Base-by-base conservation (phyloP, 37 sponge, comb jelly and placozoan genomes). In the Petrosia ficiformis region DNA sequence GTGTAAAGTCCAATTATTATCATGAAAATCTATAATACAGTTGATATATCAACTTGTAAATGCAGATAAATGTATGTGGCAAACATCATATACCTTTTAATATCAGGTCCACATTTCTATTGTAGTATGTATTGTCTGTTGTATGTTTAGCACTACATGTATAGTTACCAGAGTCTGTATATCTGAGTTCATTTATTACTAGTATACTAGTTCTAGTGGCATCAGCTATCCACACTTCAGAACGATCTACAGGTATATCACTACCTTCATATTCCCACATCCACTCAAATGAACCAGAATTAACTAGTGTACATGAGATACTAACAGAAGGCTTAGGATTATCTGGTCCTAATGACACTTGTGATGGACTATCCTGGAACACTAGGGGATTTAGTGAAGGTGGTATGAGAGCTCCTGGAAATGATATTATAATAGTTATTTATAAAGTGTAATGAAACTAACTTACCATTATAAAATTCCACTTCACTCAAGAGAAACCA, bases 401-500 rank as follows among this genome's bases (percentile, higher is more conserved):
- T 19, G 54, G 54, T 48, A 48, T 14, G 14, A 48, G 54, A 48
- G 54, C 14, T 19, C 14, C 54, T 48, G 54, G 8, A 19, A 48
- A 48, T 48, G 14, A 48, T 48, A 48, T 19, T 48, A 48, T 19
- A 19, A 48, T 48, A 48, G n/a, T n/a, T n/a, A 48, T 48, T 19
- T 14, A 48, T 48, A 8, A 48, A 48, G 14, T 14, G 14, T 14
- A 19, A 5, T 26, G 11, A 26, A 61, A 61, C 5, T 26, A 11
- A 29, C 33, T 35, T 42, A 42, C 37, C 42, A 21, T 1, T 42
- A 82, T 67, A 74, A 14, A 82, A 30, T 31, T 39, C 14, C 8
- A 82, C 32, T 73, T 82, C 82, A 77, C 73, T 77, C 54, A 84
- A 3, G 25, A 77, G 19, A 28, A 84, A 60, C 73, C 72, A 77